Conservation (phyloP, 2,888 invertebrate genomes). For the Anagyrus pseudococci region DNA sequence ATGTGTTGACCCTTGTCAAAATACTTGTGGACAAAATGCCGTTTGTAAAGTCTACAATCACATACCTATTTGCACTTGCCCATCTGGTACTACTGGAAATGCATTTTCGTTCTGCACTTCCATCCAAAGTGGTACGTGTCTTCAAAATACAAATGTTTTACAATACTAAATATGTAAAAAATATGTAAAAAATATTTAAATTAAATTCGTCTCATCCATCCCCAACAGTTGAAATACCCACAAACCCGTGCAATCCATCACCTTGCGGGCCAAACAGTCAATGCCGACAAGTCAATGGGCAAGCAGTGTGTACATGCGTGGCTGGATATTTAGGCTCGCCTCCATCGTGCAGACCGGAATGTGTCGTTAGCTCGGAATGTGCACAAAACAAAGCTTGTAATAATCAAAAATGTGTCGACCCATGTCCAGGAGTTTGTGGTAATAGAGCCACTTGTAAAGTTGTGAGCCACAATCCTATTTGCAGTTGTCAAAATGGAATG, state of each 20-base stretch:
- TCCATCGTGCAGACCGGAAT: constrained; percentile 78
- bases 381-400: constrained; percentile 77
- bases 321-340: constrained; percentile 79
- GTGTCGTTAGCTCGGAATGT: constrained; percentile 83
- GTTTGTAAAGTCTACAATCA: constrained; percentile 77
- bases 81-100: constrained; percentile 74
- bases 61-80: constrained; percentile 67
- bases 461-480: constrained; percentile 85
- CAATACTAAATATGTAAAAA: background rate
- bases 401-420: constrained; percentile 80
- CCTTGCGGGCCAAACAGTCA: constrained; percentile 69
- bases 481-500: constrained; percentile 75
- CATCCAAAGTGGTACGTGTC: too few relatives aligned
- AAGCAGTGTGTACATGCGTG: constrained; percentile 65
- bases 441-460: constrained; percentile 78
- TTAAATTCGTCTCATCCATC: constrained; percentile 59
- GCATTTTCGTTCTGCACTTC: constrained; percentile 66
- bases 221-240: constrained; percentile 37
- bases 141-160: too few relatives aligned
- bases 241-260: constrained; percentile 65
- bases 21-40: constrained; percentile 76
- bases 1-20: constrained; percentile 72
- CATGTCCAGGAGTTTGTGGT: constrained; percentile 83
- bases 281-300: constrained; percentile 62
- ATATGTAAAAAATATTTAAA: constrained; percentile 31